Percentiles rank a stretch among this genome's conserved stretches.
These are phyloP conservation scores for Kobus ellipsiprymnus DNA, from an alignment of 2,113 vertebrate species.

Conservation along the genomic window DNA sequence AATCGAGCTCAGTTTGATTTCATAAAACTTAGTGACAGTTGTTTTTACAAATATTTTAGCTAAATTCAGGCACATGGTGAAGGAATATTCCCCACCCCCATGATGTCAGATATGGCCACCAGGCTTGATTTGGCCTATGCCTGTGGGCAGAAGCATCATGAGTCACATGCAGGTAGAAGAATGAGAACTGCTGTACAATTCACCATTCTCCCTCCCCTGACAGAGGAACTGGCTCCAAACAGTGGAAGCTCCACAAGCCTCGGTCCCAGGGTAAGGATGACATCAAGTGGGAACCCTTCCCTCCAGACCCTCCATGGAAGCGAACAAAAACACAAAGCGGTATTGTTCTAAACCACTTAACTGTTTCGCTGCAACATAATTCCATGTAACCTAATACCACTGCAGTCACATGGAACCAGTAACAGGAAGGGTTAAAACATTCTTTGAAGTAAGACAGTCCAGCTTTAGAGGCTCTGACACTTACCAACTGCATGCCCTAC, in stretches of 20 bases:
- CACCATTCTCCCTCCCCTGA: background rate
- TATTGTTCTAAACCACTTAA: background rate
- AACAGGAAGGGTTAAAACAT: background rate
- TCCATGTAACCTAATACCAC: background rate
- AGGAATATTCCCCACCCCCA: background rate
- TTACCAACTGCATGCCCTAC: background rate
- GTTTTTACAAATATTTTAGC: background rate
- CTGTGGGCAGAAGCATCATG: background rate
- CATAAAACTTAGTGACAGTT: background rate
- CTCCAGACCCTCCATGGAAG: background rate
- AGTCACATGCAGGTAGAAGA: background rate
- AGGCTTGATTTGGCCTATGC: background rate
- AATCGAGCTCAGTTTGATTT: background rate
- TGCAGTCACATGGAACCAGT: background rate
- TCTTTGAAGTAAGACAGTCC: background rate
- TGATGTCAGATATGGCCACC: too few species aligned
- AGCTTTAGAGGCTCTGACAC: background rate
- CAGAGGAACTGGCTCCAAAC: background rate
- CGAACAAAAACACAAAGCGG: background rate
- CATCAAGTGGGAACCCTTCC: background rate
- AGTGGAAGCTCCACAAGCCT: background rate
- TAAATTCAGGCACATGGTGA: background rate
- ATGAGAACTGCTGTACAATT: background rate
- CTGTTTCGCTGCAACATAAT: background rate
- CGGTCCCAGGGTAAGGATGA: background rate